phyloP scores from a whole-genome alignment of 2,888 invertebrate species.

The Eurois occulta region DNA sequence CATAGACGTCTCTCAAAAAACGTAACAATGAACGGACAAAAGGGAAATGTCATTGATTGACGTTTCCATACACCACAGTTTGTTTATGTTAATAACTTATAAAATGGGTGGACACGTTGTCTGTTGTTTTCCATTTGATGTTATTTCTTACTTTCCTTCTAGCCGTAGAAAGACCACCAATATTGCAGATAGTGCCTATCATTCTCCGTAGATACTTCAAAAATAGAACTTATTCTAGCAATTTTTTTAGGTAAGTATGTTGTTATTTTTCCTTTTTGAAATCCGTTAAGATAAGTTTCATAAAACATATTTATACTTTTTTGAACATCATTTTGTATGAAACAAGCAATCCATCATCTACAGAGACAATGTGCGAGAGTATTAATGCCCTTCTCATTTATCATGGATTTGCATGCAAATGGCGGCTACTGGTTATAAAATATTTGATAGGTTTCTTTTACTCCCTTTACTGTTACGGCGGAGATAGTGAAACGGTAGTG shows the following conservation, averaged over 20 bases:
- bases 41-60: conserved; percentile 36
- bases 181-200: neutral
- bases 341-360: conserved; percentile 19
- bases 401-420: conserved; percentile 52
- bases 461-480: conserved; percentile 41
- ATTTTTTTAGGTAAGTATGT: neutral
- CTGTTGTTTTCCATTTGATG: neutral
- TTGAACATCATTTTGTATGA: conserved; percentile 14
- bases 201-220: neutral
- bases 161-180: neutral
- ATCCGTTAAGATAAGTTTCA: neutral
- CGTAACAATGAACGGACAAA: conserved; percentile 13
- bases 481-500: conserved; percentile 35
- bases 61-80: neutral
- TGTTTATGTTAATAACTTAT: conserved; percentile 13
- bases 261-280: neutral
- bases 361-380: conserved; percentile 33
- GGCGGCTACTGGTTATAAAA: conserved; percentile 36
- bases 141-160: neutral
- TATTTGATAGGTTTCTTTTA: conserved; percentile 40
- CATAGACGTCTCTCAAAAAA: neutral
- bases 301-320: neutral
- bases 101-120: conserved; percentile 16
- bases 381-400: conserved; percentile 61
- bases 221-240: neutral